Evolutionary conservation across 2,797 vertebrate species (phyloP).

Genomic region (Mus caroli): DNA sequence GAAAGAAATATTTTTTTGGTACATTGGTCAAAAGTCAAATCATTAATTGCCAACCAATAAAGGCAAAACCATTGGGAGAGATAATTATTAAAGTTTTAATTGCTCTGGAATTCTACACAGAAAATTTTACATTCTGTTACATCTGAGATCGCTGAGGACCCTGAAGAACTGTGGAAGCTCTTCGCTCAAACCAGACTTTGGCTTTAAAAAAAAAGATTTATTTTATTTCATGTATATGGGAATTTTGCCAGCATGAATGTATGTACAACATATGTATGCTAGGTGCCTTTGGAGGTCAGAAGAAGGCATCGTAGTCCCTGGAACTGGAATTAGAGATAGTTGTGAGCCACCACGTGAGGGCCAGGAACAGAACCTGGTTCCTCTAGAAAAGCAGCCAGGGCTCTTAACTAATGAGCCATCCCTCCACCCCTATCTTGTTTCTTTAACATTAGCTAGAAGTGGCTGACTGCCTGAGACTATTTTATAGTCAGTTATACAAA

Average conservation of each 20-base stretch:
- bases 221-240: neutral
- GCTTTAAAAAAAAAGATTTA: neutral
- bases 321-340: neutral
- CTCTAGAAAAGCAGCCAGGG: neutral
- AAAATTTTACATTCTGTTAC: constrained; percentile 63
- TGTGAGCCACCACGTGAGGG: neutral
- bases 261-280: neutral
- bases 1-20: constrained; percentile 33
- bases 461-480: neutral
- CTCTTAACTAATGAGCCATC: neutral
- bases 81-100: constrained; percentile 74
- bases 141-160: constrained; percentile 66
- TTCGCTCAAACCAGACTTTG: constrained; percentile 48
- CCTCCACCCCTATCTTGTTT: constrained; percentile 28
- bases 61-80: constrained; percentile 61
- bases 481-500: constrained; percentile 41
- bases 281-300: neutral
- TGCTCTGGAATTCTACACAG: constrained; percentile 67
- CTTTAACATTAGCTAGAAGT: constrained; percentile 48
- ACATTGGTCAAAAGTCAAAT: constrained; percentile 70
- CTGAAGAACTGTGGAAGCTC: constrained; percentile 44
- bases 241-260: neutral
- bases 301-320: neutral
- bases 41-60: constrained; percentile 67
- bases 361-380: neutral